Evolutionary conservation across 2,888 invertebrate species (phyloP), one percentile per base, ranked within the genome.

Genomic region (Plutella xylostella): DNA sequence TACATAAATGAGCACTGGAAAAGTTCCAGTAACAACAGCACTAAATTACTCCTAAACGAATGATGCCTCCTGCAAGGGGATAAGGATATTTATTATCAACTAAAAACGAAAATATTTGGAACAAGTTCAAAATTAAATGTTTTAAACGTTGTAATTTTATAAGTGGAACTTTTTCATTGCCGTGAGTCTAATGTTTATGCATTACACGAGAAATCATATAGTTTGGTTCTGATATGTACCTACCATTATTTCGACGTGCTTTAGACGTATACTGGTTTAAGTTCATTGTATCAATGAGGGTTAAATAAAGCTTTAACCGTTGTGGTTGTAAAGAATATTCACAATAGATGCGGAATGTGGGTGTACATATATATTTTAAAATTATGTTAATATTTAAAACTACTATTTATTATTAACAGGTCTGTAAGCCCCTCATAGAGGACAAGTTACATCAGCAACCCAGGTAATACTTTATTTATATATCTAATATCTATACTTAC

Each of bases 351-450:
- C 9, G 17, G 4, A 14, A 14, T 17, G 12, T 4, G 18, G 6
- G 17, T 17, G 4, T 17, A 7, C 12, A 17, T 18, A 15, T 4
- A 34, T 7, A 17, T 17, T 3, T 15, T 14, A 1, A 15, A 9
- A n/a, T 1, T 5, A n/a, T 7, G n/a, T 33, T 15, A 15, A 33
- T 15, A 6, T 14, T 15, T 33, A 15, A 33, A 15, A 6, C 9
- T 17, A 7, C 12, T 18, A 17, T 11, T 34, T 17, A 7, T 39
- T 2, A 39, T 39, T 39, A 25, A 17, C 39, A 39, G 39, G 39
- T 39, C 39, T 39, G 39, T 39, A 39, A 39, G 11, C 39, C 4
- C 28, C 20, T 12, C 37, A 37, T 12, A 25, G 39, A 25, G 15
- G 17, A 3, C 30, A 9, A 28, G 11, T n/a, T 33, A 15, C 17